A percentile compares a stretch with the other conserved stretches of the same genome.
Evolutionary conservation across 2,888 invertebrate species (phyloP).

Genomic region (Hypomecis atomaria): DNA sequence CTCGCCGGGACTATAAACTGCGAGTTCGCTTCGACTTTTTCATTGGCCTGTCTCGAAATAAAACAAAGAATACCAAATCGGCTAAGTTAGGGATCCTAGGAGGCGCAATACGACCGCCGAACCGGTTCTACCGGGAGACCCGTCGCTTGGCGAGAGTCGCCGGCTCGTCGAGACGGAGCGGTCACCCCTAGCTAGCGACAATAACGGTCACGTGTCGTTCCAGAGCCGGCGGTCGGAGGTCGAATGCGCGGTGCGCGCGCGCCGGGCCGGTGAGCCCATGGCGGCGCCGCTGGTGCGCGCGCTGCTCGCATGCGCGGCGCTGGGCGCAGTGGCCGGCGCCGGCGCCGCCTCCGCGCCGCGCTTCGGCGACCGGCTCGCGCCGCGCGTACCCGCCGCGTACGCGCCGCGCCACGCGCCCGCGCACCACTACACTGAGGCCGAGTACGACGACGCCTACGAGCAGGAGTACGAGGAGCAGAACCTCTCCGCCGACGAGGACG

Average conservation of each 20-base stretch:
- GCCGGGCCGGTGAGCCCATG: constrained; percentile 68
- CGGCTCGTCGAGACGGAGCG: constrained; percentile 51
- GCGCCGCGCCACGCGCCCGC: constrained; percentile 68
- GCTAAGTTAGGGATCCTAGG: constrained; percentile 73
- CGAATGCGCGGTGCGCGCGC: constrained; percentile 68
- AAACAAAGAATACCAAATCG: constrained; percentile 74
- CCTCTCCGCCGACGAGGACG: constrained; percentile 56
- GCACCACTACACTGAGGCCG: constrained; percentile 59
- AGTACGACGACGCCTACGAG: constrained; percentile 68
- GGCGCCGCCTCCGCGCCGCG: constrained; percentile 61
- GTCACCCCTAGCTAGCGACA: constrained; percentile 50
- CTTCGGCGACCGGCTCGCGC: constrained; percentile 75
- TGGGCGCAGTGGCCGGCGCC: constrained; percentile 63
- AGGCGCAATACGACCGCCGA: constrained; percentile 66
- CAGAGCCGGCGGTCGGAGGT: constrained; percentile 62
- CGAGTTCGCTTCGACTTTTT: constrained; percentile 53
- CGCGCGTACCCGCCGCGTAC: constrained; percentile 73
- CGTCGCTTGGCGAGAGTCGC: constrained; percentile 70
- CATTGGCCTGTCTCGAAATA: constrained; percentile 64
- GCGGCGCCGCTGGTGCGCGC: constrained; percentile 62
- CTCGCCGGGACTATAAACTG: constrained; percentile 51
- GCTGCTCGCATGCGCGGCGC: constrained; percentile 68
- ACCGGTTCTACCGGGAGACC: constrained; percentile 74
- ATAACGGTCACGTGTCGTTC: constrained; percentile 57
- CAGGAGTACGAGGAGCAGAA: constrained; percentile 67